phyloP scores from a whole-genome alignment of 2,888 invertebrate genomes.

The Hartigia nigra region DNA sequence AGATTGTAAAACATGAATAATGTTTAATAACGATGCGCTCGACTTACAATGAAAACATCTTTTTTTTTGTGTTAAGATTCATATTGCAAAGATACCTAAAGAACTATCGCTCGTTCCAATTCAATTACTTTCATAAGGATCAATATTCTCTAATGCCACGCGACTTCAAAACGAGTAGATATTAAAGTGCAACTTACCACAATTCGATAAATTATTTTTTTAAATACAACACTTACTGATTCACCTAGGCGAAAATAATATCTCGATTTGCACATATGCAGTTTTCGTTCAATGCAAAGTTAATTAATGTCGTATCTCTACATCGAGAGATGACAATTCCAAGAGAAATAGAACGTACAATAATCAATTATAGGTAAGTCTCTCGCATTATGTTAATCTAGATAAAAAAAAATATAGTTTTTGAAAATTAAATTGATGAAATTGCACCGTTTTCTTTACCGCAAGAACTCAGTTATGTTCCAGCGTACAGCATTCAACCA shows the following conservation, averaged over 20 bases:
- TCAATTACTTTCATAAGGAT: background rate
- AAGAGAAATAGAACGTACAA: background rate
- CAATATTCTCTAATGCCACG: background rate
- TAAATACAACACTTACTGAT: background rate
- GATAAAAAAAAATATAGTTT: background rate
- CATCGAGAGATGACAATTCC: background rate
- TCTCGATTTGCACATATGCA: background rate
- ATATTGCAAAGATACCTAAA: background rate
- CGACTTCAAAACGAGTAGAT: background rate
- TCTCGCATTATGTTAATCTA: background rate
- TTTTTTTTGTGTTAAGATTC: background rate
- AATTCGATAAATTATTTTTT: background rate
- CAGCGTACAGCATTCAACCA: slow-evolving; percentile 36
- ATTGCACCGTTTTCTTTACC: slow-evolving; percentile 51
- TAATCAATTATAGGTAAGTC: background rate
- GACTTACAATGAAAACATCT: background rate
- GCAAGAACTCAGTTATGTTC: slow-evolving; percentile 48
- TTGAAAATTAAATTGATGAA: slow-evolving; percentile 42
- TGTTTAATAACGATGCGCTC: background rate
- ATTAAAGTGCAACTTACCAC: background rate
- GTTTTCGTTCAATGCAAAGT: background rate
- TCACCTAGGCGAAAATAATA: background rate
- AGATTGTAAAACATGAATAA: background rate
- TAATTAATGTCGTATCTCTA: background rate
- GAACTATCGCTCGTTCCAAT: background rate